phyloP scores from a whole-genome alignment of 1,140 invertebrate species.

The Drosophila mauritiana region DNA sequence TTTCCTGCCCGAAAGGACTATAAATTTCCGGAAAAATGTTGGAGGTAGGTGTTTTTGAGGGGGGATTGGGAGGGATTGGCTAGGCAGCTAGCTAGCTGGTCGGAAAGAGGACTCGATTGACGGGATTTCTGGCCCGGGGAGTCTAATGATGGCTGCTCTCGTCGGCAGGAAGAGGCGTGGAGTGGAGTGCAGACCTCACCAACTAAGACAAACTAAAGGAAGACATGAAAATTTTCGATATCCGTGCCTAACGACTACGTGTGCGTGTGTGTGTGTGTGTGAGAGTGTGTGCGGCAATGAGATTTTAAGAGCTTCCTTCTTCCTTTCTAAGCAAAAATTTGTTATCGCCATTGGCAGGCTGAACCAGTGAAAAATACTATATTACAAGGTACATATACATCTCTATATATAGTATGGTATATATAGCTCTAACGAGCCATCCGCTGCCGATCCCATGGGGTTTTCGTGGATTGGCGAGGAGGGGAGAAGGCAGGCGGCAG shows the following conservation, averaged over 20 bases:
- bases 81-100: neutral
- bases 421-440: conserved; percentile 39
- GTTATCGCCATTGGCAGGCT: conserved; percentile 69
- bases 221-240: conserved; percentile 83
- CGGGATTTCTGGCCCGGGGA: conserved; percentile 31
- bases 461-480: neutral
- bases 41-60: conserved; percentile 1
- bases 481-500: too few relatives aligned
- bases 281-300: conserved; percentile 56
- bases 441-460: conserved; percentile 15
- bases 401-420: conserved; percentile 12
- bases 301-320: conserved; percentile 80
- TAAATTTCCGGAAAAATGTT: conserved; percentile 67
- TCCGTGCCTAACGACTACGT: conserved; percentile 73
- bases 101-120: conserved; percentile 30
- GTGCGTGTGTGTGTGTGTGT: conserved; percentile 6
- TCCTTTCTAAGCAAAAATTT: conserved; percentile 78
- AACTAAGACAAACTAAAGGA: conserved; percentile 82
- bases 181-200: conserved; percentile 8
- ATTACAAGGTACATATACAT: conserved; percentile 24
- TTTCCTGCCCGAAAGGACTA: conserved; percentile 32
- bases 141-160: conserved; percentile 66
- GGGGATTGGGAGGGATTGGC: neutral
- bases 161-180: neutral
- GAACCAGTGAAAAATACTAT: conserved; percentile 44